Base-by-base conservation (phyloP, 2,113 vertebrate genomes). In the Trogon surrucura region DNA sequence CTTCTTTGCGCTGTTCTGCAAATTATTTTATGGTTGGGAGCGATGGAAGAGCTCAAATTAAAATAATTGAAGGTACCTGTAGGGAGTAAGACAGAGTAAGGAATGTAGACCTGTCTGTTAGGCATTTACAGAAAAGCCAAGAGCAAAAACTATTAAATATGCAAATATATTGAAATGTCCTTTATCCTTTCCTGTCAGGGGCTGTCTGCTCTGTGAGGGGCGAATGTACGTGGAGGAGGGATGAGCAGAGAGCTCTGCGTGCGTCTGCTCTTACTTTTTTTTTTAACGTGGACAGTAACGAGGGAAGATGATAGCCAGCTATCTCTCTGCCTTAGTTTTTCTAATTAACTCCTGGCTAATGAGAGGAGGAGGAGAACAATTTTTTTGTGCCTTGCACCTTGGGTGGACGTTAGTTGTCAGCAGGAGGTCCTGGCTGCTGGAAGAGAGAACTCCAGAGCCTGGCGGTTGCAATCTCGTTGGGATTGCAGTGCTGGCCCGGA, bases 231-330 rank as follows among this genome's bases (percentile, higher is more conserved):
- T 16, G 58, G 67, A 80, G 34, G 38, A 67, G 19, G 58, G 66
- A 44, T 11, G 53, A 80, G 54, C 25, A 64, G 38, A n/a, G 67
- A 77, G 9, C 56, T 62, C 61, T 65, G 34, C 20, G 5, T 9
- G 47, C 32, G 9, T 50, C 41, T 51, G 19, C 38, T 64, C 25
- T 16, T 41, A 5, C 41, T 41, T 41, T 41, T 36, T 36, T 44
- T 57, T 73, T 51, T 36, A 20, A 30, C 9, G 6, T 2, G 9
- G 57, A 21, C 20, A 7, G 12, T 11, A 54, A 23, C 2, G 18
- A 64, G 19, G 27, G 62, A 47, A 58, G 27, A 9, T 10, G 30
- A 16, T 2, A 44, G 7, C 0, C 0, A n/a, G 38, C 9, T 60
- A 23, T 30, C 65, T 10, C 62, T 32, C 58, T 41, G 22, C 16